phyloP scores from a whole-genome alignment of 2,888 invertebrate genomes.

The Sminthurinus aureus region DNA sequence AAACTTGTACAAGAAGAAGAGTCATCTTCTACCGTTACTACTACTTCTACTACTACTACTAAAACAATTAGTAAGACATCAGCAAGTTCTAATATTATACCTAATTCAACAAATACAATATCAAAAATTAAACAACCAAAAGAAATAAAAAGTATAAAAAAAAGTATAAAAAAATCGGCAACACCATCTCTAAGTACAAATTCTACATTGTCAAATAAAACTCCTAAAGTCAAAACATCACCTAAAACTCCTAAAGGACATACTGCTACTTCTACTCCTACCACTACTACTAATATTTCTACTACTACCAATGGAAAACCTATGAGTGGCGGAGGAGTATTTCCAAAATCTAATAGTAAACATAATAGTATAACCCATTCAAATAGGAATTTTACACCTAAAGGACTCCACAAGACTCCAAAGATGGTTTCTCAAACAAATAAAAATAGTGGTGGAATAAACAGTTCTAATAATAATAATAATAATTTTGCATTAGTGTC shows the following conservation, averaged over 20 bases:
- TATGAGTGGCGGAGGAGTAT: neutral
- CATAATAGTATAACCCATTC: neutral
- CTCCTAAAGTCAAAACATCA: slow-evolving; percentile 3
- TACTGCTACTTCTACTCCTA: neutral
- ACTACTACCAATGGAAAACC: slow-evolving; percentile 11
- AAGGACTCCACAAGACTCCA: slow-evolving; percentile 1
- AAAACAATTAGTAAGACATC: neutral
- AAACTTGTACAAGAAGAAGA: neutral
- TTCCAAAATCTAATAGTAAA: slow-evolving; percentile 19
- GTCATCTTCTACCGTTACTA: neutral
- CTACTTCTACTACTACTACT: neutral
- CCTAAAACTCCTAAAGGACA: neutral
- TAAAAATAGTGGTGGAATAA: neutral
- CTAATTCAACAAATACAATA: neutral
- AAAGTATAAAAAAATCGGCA: neutral
- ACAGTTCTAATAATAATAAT: neutral
- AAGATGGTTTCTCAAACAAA: slow-evolving; percentile 10
- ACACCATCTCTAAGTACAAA: neutral
- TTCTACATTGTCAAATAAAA: neutral
- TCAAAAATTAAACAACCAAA: neutral
- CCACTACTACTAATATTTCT: neutral
- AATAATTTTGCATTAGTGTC: slow-evolving; percentile 31
- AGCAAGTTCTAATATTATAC: neutral
- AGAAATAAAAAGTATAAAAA: neutral
- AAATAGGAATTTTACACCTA: slow-evolving; percentile 4